Conservation (phyloP, 1,140 invertebrate genomes). For the Thaumetopoea pityocampa region DNA sequence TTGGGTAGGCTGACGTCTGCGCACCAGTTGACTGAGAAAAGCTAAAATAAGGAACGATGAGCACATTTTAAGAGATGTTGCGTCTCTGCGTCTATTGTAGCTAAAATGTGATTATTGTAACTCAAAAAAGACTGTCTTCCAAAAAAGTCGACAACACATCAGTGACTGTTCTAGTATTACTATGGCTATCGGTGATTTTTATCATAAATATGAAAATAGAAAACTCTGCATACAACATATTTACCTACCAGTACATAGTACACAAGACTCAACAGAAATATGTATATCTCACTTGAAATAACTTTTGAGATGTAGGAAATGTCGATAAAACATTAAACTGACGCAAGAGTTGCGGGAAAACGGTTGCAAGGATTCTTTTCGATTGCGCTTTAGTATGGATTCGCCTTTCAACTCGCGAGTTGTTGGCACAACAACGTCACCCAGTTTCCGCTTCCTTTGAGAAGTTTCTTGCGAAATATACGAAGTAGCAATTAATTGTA, state of each 20-base stretch:
- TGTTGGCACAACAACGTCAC: constrained; percentile 35
- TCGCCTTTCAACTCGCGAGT: constrained; percentile 39
- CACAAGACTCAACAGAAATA: not conserved
- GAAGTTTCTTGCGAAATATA: not conserved
- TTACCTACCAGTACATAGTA: not conserved
- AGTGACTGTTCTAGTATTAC: too few species aligned
- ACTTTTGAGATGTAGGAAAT: not conserved
- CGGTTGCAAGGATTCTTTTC: constrained; percentile 55
- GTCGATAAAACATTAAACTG: constrained; percentile 1
- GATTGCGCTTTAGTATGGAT: constrained; percentile 48
- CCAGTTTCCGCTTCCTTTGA: constrained; percentile 22
- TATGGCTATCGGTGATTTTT: too few species aligned
- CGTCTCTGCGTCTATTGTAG: too few species aligned
- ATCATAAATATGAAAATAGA: too few species aligned
- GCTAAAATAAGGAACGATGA: too few species aligned
- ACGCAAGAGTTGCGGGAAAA: constrained; percentile 20
- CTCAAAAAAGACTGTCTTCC: too few species aligned
- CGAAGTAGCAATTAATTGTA: not conserved
- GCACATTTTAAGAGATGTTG: too few species aligned
- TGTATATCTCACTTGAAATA: not conserved
- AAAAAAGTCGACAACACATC: too few species aligned
- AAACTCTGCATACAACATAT: too few species aligned
- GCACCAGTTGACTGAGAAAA: too few species aligned
- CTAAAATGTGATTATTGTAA: too few species aligned
- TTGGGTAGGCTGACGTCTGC: too few species aligned